A percentile compares a stretch with the other conserved stretches of the same genome.
These are phyloP conservation scores for Paraescarpia echinospica DNA, from an alignment of 1,140 invertebrate genomes.

Conservation along the genomic window DNA sequence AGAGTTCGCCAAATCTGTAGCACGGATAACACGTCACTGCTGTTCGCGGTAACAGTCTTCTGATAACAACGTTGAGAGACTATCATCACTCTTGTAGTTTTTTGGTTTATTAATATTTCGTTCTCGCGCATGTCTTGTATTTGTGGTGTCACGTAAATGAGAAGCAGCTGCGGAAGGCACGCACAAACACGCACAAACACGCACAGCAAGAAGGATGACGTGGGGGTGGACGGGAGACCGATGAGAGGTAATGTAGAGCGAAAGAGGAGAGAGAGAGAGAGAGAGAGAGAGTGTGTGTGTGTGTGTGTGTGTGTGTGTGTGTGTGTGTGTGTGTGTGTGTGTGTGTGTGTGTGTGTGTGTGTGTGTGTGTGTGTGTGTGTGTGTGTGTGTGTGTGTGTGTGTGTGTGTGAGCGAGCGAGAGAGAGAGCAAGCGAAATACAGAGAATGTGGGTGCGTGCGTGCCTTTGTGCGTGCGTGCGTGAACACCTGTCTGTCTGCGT, in stretches of 20 bases:
- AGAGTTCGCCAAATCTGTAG: background rate
- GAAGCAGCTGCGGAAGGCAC: too few relatives aligned
- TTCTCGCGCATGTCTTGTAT: background rate
- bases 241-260: too few relatives aligned
- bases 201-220: too few relatives aligned
- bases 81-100: too few relatives aligned
- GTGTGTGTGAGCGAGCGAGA: conserved; percentile 43
- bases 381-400: conserved; percentile 46
- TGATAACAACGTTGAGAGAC: background rate
- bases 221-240: too few relatives aligned
- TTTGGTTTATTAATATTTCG: background rate
- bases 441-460: too few relatives aligned
- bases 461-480: too few relatives aligned
- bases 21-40: background rate
- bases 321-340: conserved; percentile 46
- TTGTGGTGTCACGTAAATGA: conserved; percentile 24
- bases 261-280: too few relatives aligned
- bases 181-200: too few relatives aligned
- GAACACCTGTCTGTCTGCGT: too few relatives aligned
- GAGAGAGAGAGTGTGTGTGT: conserved; percentile 26
- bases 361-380: conserved; percentile 46
- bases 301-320: conserved; percentile 43
- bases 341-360: conserved; percentile 45
- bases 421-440: conserved; percentile 42
- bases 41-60: background rate